Evolutionary conservation across 2,113 vertebrate genomes (phyloP).

Genomic region (Panthera leo): DNA sequence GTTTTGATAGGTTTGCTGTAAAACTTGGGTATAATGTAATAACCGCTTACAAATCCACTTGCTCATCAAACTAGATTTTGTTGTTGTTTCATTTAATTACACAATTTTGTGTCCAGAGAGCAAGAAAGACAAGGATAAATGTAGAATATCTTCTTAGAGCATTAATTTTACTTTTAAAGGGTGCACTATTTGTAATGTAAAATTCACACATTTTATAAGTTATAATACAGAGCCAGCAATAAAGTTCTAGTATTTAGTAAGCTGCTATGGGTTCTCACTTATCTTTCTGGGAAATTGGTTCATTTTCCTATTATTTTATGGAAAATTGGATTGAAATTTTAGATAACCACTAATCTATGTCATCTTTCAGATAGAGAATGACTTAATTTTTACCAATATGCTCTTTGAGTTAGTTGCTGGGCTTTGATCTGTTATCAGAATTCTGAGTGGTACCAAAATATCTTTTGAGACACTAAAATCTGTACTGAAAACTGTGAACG

Average conservation of each 20-base stretch:
- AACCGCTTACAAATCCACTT: background rate
- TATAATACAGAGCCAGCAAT: background rate
- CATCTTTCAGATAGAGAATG: conserved; percentile 29
- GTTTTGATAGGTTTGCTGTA: background rate
- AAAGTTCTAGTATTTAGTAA: background rate
- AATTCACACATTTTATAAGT: background rate
- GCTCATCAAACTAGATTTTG: background rate
- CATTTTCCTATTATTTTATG: background rate
- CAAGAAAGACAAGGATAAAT: background rate
- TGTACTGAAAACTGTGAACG: conserved; percentile 39
- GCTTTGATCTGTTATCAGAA: background rate
- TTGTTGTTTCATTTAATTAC: background rate
- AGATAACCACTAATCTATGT: background rate
- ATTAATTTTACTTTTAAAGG: background rate
- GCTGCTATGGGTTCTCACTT: background rate
- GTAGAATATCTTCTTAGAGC: background rate
- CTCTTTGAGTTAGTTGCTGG: conserved; percentile 26
- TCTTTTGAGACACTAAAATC: background rate
- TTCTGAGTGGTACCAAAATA: background rate
- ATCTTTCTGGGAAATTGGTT: background rate
- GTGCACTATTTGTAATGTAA: background rate
- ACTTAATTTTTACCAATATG: conserved; percentile 11
- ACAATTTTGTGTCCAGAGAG: background rate
- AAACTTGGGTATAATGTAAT: background rate
- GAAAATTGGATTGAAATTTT: background rate